Base-by-base conservation (phyloP, 1,140 invertebrate genomes). In the Cydia amplana region DNA sequence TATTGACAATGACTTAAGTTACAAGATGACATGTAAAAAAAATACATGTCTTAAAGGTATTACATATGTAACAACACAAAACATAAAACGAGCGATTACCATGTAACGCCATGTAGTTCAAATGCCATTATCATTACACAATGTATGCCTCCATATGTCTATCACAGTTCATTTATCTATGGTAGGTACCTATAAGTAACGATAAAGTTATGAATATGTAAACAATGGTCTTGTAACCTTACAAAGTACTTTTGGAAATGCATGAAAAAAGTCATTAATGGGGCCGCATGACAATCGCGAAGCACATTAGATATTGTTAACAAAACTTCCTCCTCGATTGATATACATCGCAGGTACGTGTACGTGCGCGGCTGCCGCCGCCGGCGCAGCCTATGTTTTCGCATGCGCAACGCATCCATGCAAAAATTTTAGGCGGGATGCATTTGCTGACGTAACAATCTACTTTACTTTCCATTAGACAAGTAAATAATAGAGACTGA, bases 241-340 rank as follows among this genome's bases (percentile, higher is more conserved):
- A 81, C 55, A 78, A 82, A 81, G 80, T 83, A 85, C 82, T 89
- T 89, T 85, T 87, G 83, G 82, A 85, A 84, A 79, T 80, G 81
- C 76, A 82, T 80, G 80, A 87, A 91, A 92, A 91, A 88, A 90
- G 83, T 82, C 87, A 90, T 92, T 87, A 92, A 91, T 91, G 85
- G 83, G 78, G 79, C 89, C 90, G 90, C 88, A 80, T 23, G 80
- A 63, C 77, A 79, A 76, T 85, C 85, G 82, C 82, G 74, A 87
- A 87, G 87, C 86, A 87, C 89, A 92, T 92, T 92, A 92, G 87
- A 91, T 92, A 92, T 92, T 92, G 88, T 92, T 91, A 83, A 91
- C 91, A 92, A 92, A 91, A 92, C 91, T 92, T 92, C 89, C 91
- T 91, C 83, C 84, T 88, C 77, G 74, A 92, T 92, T 90, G 90